phyloP scores from a whole-genome alignment of 2,113 vertebrate species.

The Irena cyanogastra region DNA sequence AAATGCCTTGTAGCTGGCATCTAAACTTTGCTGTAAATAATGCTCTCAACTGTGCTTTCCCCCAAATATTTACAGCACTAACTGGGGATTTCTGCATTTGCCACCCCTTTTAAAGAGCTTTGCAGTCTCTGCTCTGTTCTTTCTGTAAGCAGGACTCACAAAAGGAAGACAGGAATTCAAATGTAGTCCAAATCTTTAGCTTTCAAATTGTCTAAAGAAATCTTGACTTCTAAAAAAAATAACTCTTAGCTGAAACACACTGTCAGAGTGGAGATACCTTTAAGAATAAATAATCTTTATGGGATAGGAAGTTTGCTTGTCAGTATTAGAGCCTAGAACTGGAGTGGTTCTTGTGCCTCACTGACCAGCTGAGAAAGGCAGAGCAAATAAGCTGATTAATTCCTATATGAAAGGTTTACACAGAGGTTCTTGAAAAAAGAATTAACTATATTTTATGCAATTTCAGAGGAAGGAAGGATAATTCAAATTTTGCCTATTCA shows the following conservation, averaged over 20 bases:
- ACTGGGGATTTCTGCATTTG: not conserved
- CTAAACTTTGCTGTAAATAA: conserved; percentile 35
- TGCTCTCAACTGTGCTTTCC: not conserved
- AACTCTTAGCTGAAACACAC: not conserved
- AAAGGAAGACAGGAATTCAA: not conserved
- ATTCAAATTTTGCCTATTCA: not conserved
- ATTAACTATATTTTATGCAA: not conserved
- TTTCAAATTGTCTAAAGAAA: not conserved
- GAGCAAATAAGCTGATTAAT: not conserved
- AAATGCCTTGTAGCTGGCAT: not conserved
- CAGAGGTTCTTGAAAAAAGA: not conserved
- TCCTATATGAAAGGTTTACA: not conserved
- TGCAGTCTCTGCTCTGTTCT: not conserved
- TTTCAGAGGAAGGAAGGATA: not conserved
- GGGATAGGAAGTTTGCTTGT: not conserved
- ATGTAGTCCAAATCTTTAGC: not conserved
- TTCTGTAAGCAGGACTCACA: not conserved
- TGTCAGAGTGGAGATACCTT: not conserved
- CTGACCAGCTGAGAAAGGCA: not conserved
- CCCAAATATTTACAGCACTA: not conserved
- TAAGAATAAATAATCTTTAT: not conserved
- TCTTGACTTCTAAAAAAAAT: not conserved
- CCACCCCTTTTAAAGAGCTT: not conserved
- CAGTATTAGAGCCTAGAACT: not conserved
- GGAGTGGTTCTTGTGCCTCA: not conserved